A percentile compares a stretch with the other conserved stretches of the same genome.
Conservation (phyloP, 2,797 vertebrate species). For the Erpetoichthys calabaricus region DNA sequence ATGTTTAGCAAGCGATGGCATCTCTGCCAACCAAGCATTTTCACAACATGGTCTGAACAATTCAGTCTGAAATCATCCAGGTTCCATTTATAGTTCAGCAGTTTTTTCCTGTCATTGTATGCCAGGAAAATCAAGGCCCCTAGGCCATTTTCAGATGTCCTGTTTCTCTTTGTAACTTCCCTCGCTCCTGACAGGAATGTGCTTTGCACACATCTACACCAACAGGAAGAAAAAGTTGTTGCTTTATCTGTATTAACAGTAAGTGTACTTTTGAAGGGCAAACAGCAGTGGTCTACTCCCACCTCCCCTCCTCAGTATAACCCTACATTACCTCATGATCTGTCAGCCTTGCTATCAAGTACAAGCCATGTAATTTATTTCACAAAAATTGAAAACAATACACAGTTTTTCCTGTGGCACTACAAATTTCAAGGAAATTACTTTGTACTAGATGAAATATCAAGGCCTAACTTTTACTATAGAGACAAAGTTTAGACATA, state of each 20-base stretch:
- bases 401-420: neutral
- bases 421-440: conserved; percentile 1
- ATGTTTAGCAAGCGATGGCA: conserved; percentile 9
- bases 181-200: conserved; percentile 22
- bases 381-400: conserved; percentile 6
- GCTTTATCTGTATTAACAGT: conserved; percentile 10
- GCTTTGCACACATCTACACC: conserved; percentile 29
- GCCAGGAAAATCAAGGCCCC: conserved; percentile 57
- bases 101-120: conserved; percentile 70
- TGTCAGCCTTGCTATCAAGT: conserved; percentile 16
- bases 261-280: conserved; percentile 6
- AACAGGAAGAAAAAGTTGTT: conserved; percentile 16
- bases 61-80: conserved; percentile 31
- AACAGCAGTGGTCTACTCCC: conserved; percentile 2
- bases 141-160: conserved; percentile 34
- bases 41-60: conserved; percentile 29
- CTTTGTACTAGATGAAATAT: conserved; percentile 14
- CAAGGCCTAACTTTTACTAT: conserved; percentile 25
- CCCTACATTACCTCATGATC: conserved; percentile 29
- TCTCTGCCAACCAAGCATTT: conserved; percentile 18
- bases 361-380: conserved; percentile 22
- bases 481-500: neutral
- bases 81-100: conserved; percentile 51
- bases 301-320: neutral
- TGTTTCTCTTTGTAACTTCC: conserved; percentile 22